A percentile compares a stretch with the other conserved stretches of the same genome.
These are phyloP conservation scores for Rhyacophila brunnea DNA, from an alignment of 1,140 invertebrate genomes.

Conservation along the genomic window DNA sequence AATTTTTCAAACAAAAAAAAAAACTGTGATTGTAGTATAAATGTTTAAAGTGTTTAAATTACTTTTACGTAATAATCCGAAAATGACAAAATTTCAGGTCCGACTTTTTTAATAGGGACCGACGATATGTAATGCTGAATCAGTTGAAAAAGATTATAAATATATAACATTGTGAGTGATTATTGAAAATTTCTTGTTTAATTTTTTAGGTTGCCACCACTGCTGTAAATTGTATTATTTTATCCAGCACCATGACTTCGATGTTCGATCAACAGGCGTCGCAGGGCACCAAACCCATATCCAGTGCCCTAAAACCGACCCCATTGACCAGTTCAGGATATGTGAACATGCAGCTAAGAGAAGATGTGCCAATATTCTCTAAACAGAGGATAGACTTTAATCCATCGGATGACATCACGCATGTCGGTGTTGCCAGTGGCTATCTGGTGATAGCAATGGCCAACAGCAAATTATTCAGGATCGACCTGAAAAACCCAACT, in stretches of 20 bases:
- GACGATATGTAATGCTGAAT: too few relatives aligned
- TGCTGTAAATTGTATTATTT: neutral
- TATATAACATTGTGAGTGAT: too few relatives aligned
- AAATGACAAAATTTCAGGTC: too few relatives aligned
- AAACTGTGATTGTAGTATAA: too few relatives aligned
- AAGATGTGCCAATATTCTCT: constrained; percentile 74
- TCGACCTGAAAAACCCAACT: constrained; percentile 78
- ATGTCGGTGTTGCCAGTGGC: constrained; percentile 79
- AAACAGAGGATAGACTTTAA: constrained; percentile 77
- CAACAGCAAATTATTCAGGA: constrained; percentile 76
- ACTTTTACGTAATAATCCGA: too few relatives aligned
- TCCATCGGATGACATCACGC: constrained; percentile 72
- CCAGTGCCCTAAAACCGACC: constrained; percentile 35
- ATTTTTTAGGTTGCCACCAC: neutral
- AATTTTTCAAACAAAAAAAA: too few relatives aligned
- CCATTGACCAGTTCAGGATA: constrained; percentile 58
- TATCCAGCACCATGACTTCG: constrained; percentile 61
- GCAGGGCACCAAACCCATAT: constrained; percentile 40
- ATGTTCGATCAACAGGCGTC: constrained; percentile 73
- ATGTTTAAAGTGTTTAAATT: too few relatives aligned
- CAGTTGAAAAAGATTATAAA: too few relatives aligned
- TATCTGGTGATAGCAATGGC: constrained; percentile 81
- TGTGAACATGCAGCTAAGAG: constrained; percentile 67
- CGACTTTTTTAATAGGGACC: too few relatives aligned
- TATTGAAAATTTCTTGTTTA: too few relatives aligned